Percentiles rank a stretch among this genome's conserved stretches.
Evolutionary conservation across 2,113 vertebrate species (phyloP).

Genomic region (Epinephelus cyanopodus): DNA sequence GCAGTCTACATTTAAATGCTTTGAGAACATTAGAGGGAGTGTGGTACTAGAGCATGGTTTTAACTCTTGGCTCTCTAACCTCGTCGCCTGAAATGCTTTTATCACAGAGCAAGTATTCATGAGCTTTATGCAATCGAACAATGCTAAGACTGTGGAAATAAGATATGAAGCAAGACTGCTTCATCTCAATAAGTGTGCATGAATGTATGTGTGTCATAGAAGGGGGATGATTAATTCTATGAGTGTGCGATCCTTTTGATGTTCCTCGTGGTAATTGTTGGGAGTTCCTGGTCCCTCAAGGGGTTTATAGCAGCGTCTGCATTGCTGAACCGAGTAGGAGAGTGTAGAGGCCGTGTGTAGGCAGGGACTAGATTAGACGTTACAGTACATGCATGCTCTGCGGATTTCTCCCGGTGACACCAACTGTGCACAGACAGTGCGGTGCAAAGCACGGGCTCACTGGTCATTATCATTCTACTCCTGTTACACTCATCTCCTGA

Average conservation of each 20-base stretch:
- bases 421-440: conserved; percentile 22
- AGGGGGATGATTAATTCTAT: conserved; percentile 54
- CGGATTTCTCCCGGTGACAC: conserved; percentile 39
- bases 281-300: conserved; percentile 49
- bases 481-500: conserved; percentile 60
- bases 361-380: conserved; percentile 47
- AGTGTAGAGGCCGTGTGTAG: conserved; percentile 36
- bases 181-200: conserved; percentile 36
- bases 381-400: conserved; percentile 27
- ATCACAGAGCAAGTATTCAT: conserved; percentile 43
- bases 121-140: conserved; percentile 44
- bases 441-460: conserved; percentile 25
- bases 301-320: conserved; percentile 32
- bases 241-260: conserved; percentile 59
- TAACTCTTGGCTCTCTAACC: conserved; percentile 58
- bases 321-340: conserved; percentile 33
- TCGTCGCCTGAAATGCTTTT: conserved; percentile 29
- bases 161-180: conserved; percentile 38
- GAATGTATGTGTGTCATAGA: conserved; percentile 37
- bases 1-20: conserved; percentile 66
- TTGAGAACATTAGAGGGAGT: conserved; percentile 50
- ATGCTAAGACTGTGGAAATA: conserved; percentile 49
- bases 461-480: conserved; percentile 68
- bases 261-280: conserved; percentile 59
- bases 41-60: conserved; percentile 13